Evolutionary conservation across 2,888 invertebrate species (phyloP).

Genomic region (Mongoloraphidia duomilia): DNA sequence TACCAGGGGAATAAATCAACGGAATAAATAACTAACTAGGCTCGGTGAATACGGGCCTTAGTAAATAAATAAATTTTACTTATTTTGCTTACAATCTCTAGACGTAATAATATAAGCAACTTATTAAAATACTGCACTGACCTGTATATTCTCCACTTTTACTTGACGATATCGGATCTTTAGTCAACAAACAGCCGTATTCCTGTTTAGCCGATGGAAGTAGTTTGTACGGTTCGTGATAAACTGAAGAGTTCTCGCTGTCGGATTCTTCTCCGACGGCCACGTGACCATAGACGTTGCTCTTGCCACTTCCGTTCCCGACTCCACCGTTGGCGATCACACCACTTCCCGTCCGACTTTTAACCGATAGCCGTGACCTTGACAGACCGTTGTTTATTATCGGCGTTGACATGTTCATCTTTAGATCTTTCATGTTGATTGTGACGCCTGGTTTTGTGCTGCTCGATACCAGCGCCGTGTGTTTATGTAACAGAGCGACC

Average conservation of each 20-base stretch:
- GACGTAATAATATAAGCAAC: too few species aligned
- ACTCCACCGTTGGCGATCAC: conserved; percentile 21
- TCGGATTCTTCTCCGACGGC: conserved; percentile 35
- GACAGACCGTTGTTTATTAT: conserved; percentile 39
- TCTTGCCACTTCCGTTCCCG: conserved; percentile 27
- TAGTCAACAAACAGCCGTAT: conserved; percentile 35
- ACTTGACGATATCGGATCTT: conserved; percentile 32
- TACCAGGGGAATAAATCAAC: too few species aligned
- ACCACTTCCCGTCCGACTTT: conserved; percentile 25
- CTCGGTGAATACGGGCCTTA: too few species aligned
- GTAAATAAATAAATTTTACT: too few species aligned
- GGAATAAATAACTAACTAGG: too few species aligned
- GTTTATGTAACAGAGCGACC: conserved; percentile 46
- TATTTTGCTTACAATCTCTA: too few species aligned
- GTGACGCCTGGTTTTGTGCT: conserved; percentile 39
- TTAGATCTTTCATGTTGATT: conserved; percentile 42
- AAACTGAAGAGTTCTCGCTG: conserved; percentile 39
- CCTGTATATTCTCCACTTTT: conserved; percentile 39
- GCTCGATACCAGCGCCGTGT: conserved; percentile 41
- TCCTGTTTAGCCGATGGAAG: conserved; percentile 33
- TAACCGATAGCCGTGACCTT: conserved; percentile 33
- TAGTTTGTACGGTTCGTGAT: conserved; percentile 41
- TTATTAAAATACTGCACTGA: conserved; percentile 18
- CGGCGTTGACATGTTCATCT: conserved; percentile 39
- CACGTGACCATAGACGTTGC: conserved; percentile 32